These are phyloP conservation scores for Poecile atricapillus DNA, from an alignment of 2,113 vertebrate species.

Conservation along the genomic window DNA sequence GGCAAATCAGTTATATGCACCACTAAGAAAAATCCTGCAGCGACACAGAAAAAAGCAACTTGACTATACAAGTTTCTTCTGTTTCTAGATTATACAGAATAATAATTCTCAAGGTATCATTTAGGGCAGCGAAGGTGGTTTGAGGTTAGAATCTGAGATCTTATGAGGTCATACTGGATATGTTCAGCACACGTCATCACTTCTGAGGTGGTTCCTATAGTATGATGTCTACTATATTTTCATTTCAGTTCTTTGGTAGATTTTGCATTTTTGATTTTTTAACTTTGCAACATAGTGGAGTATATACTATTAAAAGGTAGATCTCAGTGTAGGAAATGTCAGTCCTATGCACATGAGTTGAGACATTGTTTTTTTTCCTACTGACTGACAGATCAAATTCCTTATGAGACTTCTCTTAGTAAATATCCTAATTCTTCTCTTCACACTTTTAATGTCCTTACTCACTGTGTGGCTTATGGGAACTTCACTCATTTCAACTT, in stretches of 20 bases:
- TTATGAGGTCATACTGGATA: neutral
- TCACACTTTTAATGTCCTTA: neutral
- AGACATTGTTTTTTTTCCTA: conserved; percentile 25
- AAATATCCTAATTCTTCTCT: neutral
- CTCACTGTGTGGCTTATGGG: neutral
- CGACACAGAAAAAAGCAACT: neutral
- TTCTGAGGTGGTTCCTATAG: neutral
- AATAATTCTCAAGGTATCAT: neutral
- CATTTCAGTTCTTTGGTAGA: neutral
- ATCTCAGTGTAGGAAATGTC: neutral
- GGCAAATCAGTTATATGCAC: neutral
- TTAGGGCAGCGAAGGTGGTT: neutral
- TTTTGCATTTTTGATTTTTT: neutral
- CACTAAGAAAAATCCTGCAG: neutral
- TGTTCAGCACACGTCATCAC: neutral
- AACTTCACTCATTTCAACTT: conserved; percentile 18
- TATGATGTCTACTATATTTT: neutral
- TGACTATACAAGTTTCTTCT: neutral
- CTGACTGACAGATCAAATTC: neutral
- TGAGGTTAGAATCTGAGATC: neutral
- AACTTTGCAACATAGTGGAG: neutral
- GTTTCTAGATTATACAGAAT: neutral
- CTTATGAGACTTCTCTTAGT: neutral
- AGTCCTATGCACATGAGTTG: neutral
- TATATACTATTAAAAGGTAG: neutral